Evolutionary conservation across 2,113 vertebrate genomes (phyloP).

Genomic region (Muntiacus reevesi): DNA sequence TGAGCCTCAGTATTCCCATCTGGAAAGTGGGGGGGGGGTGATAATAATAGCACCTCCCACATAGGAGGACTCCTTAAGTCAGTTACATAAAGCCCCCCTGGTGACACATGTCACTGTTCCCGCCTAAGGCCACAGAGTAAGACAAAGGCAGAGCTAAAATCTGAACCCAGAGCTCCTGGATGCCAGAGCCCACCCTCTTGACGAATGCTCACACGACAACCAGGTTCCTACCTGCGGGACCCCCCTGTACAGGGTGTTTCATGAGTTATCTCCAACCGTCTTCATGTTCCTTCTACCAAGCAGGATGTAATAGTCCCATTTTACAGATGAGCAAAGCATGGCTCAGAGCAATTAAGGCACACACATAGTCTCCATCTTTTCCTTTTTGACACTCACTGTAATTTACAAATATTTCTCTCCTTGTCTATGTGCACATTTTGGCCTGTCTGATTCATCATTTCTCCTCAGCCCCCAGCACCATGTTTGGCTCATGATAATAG

Average conservation of each 20-base stretch:
- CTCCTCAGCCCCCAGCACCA: fast-evolving
- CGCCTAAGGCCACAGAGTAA: not conserved
- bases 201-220: not conserved
- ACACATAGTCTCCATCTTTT: not conserved
- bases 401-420: not conserved
- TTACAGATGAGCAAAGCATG: not conserved
- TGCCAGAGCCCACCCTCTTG: fast-evolving
- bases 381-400: not conserved
- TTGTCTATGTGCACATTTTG: too few relatives aligned
- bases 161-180: not conserved
- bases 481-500: not conserved
- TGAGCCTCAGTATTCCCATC: not conserved
- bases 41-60: not conserved
- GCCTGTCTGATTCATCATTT: not conserved
- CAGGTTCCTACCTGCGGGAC: not conserved
- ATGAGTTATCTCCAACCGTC: too few relatives aligned
- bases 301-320: not conserved
- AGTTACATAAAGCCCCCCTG: fast-evolving
- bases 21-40: not conserved
- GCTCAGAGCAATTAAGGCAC: not conserved
- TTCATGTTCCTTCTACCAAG: not conserved
- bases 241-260: fast-evolving
- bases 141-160: not conserved
- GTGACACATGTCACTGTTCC: fast-evolving
- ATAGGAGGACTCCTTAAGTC: not conserved